Percentiles rank a stretch among this genome's conserved stretches.
Conservation (phyloP, 2,113 vertebrate genomes). For the Cebus imitator region DNA sequence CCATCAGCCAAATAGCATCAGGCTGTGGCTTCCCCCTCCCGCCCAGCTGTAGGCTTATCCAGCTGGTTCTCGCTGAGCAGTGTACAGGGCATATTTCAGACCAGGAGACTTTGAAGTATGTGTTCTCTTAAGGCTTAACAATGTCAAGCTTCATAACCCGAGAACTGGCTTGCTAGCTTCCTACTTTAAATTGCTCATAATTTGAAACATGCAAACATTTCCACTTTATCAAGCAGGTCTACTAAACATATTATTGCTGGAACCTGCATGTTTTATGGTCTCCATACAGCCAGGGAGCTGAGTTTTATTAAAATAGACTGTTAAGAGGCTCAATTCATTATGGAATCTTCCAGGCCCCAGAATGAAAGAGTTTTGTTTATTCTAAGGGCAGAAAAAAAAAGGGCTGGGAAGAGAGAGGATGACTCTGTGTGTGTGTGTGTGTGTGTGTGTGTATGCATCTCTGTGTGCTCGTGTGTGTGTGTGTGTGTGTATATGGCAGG, state of each 20-base stretch:
- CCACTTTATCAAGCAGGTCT: slow-evolving; percentile 88
- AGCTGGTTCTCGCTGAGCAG: slow-evolving; percentile 60
- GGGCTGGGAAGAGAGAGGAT: slow-evolving; percentile 35
- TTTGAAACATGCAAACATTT: slow-evolving; percentile 90
- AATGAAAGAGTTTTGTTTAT: slow-evolving; percentile 86
- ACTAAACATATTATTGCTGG: slow-evolving; percentile 88
- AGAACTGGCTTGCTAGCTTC: slow-evolving; percentile 86
- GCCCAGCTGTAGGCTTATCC: not conserved
- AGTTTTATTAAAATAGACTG: slow-evolving; percentile 89
- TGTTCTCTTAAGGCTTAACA: slow-evolving; percentile 86
- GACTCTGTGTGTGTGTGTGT: not conserved
- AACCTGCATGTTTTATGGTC: slow-evolving; percentile 88
- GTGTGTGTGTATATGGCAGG: not conserved
- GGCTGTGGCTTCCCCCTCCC: not conserved
- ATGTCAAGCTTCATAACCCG: slow-evolving; percentile 89
- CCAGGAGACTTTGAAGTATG: slow-evolving; percentile 82
- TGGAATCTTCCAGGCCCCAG: slow-evolving; percentile 80
- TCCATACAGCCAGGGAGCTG: slow-evolving; percentile 84
- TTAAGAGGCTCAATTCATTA: slow-evolving; percentile 87
- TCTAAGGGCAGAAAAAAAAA: slow-evolving; percentile 61
- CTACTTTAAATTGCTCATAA: slow-evolving; percentile 88
- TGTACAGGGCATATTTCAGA: slow-evolving; percentile 80
- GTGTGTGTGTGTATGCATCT: not conserved
- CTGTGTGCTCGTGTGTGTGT: not conserved
- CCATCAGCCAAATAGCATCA: not conserved